phyloP scores from a whole-genome alignment of 2,797 vertebrate species.

The Hipposideros larvatus region DNA sequence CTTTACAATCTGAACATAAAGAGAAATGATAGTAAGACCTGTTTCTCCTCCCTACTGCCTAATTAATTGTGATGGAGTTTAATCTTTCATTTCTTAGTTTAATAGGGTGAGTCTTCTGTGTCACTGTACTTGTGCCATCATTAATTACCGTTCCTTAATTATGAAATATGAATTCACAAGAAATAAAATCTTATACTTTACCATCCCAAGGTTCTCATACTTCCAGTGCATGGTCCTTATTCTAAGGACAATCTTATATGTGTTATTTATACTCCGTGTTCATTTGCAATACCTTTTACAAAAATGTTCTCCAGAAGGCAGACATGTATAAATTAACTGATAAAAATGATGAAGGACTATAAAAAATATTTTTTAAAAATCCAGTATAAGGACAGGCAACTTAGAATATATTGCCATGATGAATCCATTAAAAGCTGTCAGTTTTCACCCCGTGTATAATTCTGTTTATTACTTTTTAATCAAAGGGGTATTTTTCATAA shows the following conservation, averaged over 20 bases:
- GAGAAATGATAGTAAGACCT: background rate
- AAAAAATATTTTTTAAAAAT: slow-evolving; percentile 75
- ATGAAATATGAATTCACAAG: slow-evolving; percentile 54
- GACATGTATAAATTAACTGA: slow-evolving; percentile 76
- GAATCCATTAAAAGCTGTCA: slow-evolving; percentile 81
- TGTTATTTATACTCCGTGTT: slow-evolving; percentile 66
- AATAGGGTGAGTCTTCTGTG: background rate
- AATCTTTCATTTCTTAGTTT: background rate
- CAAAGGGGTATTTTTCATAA: slow-evolving; percentile 82
- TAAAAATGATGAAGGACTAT: slow-evolving; percentile 75
- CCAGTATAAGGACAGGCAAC: slow-evolving; percentile 68
- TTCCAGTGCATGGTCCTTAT: background rate
- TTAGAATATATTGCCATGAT: slow-evolving; percentile 65
- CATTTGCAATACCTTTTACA: slow-evolving; percentile 72
- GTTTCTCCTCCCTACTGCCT: background rate
- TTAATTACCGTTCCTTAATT: slow-evolving; percentile 74
- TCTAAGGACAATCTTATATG: slow-evolving; percentile 43
- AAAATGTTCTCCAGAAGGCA: slow-evolving; percentile 73
- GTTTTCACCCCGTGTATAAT: slow-evolving; percentile 82
- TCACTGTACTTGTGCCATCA: slow-evolving; percentile 24
- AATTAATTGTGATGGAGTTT: background rate
- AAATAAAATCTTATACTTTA: slow-evolving; percentile 68
- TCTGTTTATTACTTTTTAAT: slow-evolving; percentile 86
- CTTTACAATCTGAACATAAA: slow-evolving; percentile 4
- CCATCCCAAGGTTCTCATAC: slow-evolving; percentile 43